Base-by-base conservation (phyloP, 2,888 invertebrate genomes). In the Lasioglossum leucozonium region DNA sequence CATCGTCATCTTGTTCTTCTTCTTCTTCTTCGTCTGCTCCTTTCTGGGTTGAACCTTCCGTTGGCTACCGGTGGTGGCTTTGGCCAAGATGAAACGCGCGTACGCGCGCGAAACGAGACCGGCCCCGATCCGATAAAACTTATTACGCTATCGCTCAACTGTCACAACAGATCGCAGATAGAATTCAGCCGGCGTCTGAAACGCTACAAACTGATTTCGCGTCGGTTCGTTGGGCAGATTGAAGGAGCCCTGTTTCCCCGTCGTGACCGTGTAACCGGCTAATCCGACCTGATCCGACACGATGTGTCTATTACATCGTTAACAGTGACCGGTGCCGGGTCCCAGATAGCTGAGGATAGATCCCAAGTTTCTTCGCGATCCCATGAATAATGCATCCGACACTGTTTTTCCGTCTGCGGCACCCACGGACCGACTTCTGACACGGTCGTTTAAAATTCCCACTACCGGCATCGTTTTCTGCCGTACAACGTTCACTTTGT, bases 91-190 rank as follows among this genome's bases (percentile, higher is more conserved):
- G 88, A 74, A 51, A 84, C 77, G 42, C 75, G 72, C 80, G 84
- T 86, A 69, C 74, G 77, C 88, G 77, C 88, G 77, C 72, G 77
- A 67, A 69, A 75, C 79, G 79, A 75, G 73, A 72, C 76, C 65
- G 58, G 71, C 13, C 72, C 71, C 47, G 72, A 85, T 85, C 84
- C 88, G 89, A 90, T 88, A 90, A 89, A 90, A 89, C 81, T 90
- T 89, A 90, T 91, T 90, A 89, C 91, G 86, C 90, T 89, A 92
- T 92, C 91, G 89, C 88, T 92, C 91, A 91, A 88, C 90, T 92
- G 93, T 92, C 93, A 92, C 88, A 93, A 93, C 87, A 92, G 92
- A 93, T 92, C 87, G 83, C 76, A 91, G 93, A 92, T 92, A 92
- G 88, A 91, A 91, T 91, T 91, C 86, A 75, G 81, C 77, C 77